Conservation (phyloP, 2,113 vertebrate species). For the Nipponia nippon region DNA sequence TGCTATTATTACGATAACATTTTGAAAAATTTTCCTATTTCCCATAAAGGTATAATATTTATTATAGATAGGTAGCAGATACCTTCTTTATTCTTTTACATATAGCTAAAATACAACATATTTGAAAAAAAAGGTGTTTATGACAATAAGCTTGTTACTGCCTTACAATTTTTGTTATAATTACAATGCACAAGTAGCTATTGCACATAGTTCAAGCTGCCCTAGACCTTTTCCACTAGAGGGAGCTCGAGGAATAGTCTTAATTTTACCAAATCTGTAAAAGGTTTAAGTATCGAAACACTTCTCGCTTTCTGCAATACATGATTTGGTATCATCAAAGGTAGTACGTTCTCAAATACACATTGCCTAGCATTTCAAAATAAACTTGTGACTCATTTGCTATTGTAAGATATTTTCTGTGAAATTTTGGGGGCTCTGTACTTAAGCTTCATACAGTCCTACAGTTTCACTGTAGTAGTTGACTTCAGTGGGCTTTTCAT, state of each 20-base stretch:
- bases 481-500: neutral
- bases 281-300: rapidly evolving
- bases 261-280: neutral
- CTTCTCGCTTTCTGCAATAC: rapidly evolving
- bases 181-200: neutral
- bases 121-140: neutral
- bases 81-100: neutral
- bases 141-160: neutral
- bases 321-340: neutral
- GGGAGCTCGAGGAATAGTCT: neutral
- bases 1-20: neutral
- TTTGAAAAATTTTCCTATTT: neutral
- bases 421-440: neutral
- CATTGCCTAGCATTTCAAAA: neutral
- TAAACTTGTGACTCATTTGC: neutral
- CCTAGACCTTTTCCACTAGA: neutral
- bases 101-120: neutral
- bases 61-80: neutral
- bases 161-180: neutral
- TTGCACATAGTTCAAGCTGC: rapidly evolving
- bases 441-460: neutral
- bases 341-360: rapidly evolving
- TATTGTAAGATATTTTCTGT: neutral
- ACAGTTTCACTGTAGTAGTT: neutral
- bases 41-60: neutral